Conservation (phyloP, 2,888 invertebrate species). For the Caradrina kadenii region DNA sequence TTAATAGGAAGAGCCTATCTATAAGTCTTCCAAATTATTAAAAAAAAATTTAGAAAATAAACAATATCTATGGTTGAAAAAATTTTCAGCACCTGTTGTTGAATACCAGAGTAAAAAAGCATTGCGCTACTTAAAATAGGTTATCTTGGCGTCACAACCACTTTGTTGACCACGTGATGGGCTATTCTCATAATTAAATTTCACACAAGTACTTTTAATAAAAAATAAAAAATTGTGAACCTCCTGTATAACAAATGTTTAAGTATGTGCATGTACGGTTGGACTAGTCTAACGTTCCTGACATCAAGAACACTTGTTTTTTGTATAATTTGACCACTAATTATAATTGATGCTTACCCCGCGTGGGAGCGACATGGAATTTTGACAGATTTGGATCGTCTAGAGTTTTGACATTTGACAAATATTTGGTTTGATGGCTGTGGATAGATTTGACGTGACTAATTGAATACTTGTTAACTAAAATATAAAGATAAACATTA, state of each 20-base stretch:
- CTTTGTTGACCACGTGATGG: too few relatives aligned
- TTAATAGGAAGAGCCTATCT: too few relatives aligned
- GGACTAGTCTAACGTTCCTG: conserved; percentile 6
- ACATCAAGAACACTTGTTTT: conserved; percentile 46
- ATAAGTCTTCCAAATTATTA: background rate
- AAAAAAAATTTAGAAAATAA: too few relatives aligned
- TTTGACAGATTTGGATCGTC: conserved; percentile 32
- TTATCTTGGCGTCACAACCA: too few relatives aligned
- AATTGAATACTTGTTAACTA: background rate
- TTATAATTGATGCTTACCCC: conserved; percentile 42
- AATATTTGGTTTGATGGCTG: conserved; percentile 11
- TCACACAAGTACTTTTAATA: too few relatives aligned
- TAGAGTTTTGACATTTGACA: conserved; percentile 16
- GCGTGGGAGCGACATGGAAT: conserved; percentile 42
- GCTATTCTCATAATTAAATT: too few relatives aligned
- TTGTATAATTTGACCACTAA: conserved; percentile 37
- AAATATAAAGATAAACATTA: background rate
- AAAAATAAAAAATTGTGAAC: background rate
- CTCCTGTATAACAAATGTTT: conserved; percentile 33
- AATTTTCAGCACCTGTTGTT: too few relatives aligned
- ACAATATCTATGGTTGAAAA: too few relatives aligned
- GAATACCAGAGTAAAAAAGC: too few relatives aligned
- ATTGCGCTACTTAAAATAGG: too few relatives aligned
- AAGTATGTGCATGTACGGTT: conserved; percentile 16
- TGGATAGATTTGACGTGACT: background rate